Evolutionary conservation across 2,797 vertebrate species (phyloP).

Genomic region (Tokudaia tokunoshimensis): DNA sequence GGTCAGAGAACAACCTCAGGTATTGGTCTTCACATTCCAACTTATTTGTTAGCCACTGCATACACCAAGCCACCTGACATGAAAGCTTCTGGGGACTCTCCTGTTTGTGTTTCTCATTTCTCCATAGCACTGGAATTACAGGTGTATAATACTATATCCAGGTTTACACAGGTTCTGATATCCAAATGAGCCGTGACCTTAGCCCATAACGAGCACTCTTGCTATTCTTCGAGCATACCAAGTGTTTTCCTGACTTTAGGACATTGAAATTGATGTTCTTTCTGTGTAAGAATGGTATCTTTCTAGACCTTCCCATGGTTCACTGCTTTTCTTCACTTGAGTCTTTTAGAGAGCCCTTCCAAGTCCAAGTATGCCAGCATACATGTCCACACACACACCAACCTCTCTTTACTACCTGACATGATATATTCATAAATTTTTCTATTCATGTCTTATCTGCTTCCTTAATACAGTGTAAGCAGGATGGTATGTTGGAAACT

Average conservation of each 20-base stretch:
- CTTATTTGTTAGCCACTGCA: neutral
- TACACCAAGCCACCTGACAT: no score
- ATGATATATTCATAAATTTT: neutral
- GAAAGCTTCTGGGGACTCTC: neutral
- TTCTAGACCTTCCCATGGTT: neutral
- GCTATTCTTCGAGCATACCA: neutral
- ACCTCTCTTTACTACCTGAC: neutral
- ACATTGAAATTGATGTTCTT: neutral
- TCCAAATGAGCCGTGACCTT: neutral
- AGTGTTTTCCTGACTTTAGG: neutral
- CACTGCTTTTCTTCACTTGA: neutral
- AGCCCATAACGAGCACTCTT: neutral
- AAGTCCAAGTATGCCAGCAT: neutral
- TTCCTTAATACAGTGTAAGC: neutral
- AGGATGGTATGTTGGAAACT: neutral
- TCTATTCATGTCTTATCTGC: neutral
- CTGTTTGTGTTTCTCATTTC: neutral
- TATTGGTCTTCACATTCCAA: neutral
- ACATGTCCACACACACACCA: no score
- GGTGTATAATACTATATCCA: neutral
- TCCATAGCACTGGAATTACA: neutral
- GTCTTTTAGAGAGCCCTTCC: neutral
- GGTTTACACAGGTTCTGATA: neutral
- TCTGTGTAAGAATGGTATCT: neutral
- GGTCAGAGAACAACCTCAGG: neutral